These are phyloP conservation scores for Bugulina stolonifera DNA, from an alignment of 2,888 invertebrate genomes.

Conservation along the genomic window DNA sequence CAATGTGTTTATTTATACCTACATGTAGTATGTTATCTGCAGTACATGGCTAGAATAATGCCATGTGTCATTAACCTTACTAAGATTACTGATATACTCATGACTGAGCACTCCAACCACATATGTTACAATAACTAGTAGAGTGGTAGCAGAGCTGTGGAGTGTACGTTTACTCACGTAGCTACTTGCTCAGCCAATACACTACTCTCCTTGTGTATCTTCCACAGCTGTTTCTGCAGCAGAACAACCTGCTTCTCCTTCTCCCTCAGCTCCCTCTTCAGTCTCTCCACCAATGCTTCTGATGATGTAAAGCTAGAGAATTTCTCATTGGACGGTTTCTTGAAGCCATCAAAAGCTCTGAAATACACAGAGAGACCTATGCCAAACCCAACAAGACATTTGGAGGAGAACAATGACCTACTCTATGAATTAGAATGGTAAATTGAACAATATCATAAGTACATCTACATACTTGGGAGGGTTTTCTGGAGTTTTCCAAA, in stretches of 20 bases:
- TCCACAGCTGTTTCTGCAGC: neutral
- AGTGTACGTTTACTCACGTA: neutral
- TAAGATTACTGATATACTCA: no score
- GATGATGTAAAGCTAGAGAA: conserved; percentile 6
- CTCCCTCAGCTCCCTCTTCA: neutral
- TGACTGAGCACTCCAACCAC: no score
- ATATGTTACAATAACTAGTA: no score
- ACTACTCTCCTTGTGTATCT: conserved; percentile 9
- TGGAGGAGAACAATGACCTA: no score
- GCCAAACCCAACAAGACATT: no score
- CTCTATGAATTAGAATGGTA: no score
- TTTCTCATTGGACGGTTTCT: neutral
- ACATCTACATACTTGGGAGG: neutral
- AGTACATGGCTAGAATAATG: no score
- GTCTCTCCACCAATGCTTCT: neutral
- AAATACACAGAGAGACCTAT: neutral
- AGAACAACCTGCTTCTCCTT: neutral
- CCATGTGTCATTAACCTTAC: no score
- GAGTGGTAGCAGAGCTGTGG: no score
- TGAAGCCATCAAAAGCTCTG: neutral
- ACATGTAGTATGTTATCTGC: no score
- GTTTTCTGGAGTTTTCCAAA: neutral
- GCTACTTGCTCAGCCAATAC: conserved; percentile 4
- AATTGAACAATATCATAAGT: no score
- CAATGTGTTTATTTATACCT: no score